Conservation (phyloP, 2,797 vertebrate genomes). For the Sebastes matsubarae region DNA sequence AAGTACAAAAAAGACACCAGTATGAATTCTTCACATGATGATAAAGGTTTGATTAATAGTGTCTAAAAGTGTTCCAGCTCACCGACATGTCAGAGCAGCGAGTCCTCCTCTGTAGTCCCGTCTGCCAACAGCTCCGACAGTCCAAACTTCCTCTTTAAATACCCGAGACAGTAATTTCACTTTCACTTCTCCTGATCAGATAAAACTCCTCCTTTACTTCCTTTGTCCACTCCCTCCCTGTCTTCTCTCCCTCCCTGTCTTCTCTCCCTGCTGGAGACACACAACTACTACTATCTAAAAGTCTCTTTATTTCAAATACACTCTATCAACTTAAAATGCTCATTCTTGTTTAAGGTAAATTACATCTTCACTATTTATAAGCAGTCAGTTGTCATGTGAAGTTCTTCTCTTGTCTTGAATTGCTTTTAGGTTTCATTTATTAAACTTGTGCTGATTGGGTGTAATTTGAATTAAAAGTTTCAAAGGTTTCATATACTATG, state of each 20-base stretch:
- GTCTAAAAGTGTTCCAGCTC: slow-evolving; percentile 5
- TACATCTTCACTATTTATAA: neutral
- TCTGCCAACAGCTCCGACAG: slow-evolving; percentile 45
- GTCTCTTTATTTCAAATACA: neutral
- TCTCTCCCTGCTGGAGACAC: neutral
- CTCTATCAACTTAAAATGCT: neutral
- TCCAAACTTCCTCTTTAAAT: slow-evolving; percentile 84
- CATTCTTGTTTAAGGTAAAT: neutral
- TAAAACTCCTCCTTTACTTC: slow-evolving; percentile 54
- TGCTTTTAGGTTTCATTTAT: neutral
- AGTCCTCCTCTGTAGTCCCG: slow-evolving; percentile 23
- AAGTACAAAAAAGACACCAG: neutral
- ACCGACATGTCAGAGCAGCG: slow-evolving; percentile 30
- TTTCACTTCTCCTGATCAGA: slow-evolving; percentile 82
- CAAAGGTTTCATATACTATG: neutral
- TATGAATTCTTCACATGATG: neutral
- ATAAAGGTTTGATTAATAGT: neutral
- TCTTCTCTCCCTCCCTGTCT: neutral
- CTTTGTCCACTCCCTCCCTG: slow-evolving; percentile 19
- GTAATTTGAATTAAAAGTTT: neutral
- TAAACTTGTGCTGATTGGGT: neutral
- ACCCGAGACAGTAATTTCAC: slow-evolving; percentile 80
- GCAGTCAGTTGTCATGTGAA: neutral
- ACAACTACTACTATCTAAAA: neutral
- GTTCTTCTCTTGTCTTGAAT: neutral